Evolutionary conservation across 2,797 vertebrate species (phyloP), one percentile per base, ranked within the genome.

Genomic region (Podarcis siculus): DNA sequence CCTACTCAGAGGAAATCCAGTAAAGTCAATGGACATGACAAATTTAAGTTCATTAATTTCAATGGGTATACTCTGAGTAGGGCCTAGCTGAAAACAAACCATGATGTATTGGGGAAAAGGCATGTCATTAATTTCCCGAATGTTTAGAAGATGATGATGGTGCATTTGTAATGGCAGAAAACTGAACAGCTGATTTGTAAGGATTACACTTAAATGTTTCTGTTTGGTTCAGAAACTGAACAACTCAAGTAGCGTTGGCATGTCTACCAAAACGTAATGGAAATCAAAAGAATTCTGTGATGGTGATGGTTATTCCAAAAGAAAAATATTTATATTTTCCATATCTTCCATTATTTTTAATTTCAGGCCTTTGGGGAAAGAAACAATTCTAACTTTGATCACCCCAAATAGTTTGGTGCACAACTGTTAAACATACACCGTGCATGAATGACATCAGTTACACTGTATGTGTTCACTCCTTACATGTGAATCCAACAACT

Each of bases 401-500:
- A 67, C 25, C 19, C 15, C 35, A 13, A 23, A 21, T 82, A 77
- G 8, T 10, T 61, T 45, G 78, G 61, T 19, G 3, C 73, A 80
- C 10, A 90, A 82, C 8, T 61, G 86, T 86, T 72, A 86, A 30
- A 73, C 69, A 79, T 30, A 35, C 90, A 89, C 2, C 72, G 30
- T 21, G 32, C 61, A 91, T 45, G 58, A 86, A 89, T 92, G 85
- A 89, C 58, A 25, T 0, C 72, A 61, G 39, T 19, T 55, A 12
- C 13, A 30, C 23, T 35, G 23, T 13, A 42, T 64, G 61, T 69
- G 1, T 61, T 45, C 73, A 23, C 0, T 89, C 87, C 88, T 30
- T 23, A 21, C 32, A 2, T 13, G 86, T 90, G 23, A 4, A 75
- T 85, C 64, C 66, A 91, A 72, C 13, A 49, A 49, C 49, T 13